Evolutionary conservation across 2,888 invertebrate species (phyloP), one percentile per base, ranked within the genome.

Genomic region (Empis stercorea): DNA sequence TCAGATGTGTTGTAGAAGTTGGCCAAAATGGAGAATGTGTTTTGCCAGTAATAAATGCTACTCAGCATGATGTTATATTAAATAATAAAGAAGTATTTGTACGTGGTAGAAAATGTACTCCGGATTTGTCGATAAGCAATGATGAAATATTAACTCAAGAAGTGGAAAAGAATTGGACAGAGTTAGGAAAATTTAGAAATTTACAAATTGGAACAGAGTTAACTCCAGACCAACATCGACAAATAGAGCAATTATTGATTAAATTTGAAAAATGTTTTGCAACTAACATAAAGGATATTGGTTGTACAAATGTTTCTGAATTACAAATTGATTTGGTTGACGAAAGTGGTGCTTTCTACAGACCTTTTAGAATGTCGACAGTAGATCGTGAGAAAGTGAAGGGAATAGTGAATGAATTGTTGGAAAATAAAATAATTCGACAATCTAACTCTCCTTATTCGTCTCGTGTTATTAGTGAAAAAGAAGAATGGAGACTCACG

Each of bases 391-490:
- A 51, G 20, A 49, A 47, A 17, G 48, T 60, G 2, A 47, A 50
- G 17, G 47, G 52, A 16, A 60, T 57, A 17, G 48, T 57, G 1
- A 43, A 50, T 7, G 54, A 58, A 30, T 37, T 54, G 39, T 30
- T 54, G 36, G 43, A 50, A 10, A 36, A 46, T 13, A 50, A 52
- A 7, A 56, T 57, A 15, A 48, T 61, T 14, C 49, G 50, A 7
- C 58, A 59, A 42, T 57, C 58, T 9, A 47, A 49, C 13, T 62
- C 61, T 1, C 51, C 55, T 3, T 61, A 54, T 45, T 52, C 55
- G 3, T 49, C 47, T 3, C 51, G 36, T 51, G 9, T 10, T 49
- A 9, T 16, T 58, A 16, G 56, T 59, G 1, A 50, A 49, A 30
- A 61, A 59, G 50, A 57, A 55, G 46, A 54, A 50, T 15, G 56